Conservation (phyloP, 1,140 invertebrate species). For the Sycophaga agraensis region DNA sequence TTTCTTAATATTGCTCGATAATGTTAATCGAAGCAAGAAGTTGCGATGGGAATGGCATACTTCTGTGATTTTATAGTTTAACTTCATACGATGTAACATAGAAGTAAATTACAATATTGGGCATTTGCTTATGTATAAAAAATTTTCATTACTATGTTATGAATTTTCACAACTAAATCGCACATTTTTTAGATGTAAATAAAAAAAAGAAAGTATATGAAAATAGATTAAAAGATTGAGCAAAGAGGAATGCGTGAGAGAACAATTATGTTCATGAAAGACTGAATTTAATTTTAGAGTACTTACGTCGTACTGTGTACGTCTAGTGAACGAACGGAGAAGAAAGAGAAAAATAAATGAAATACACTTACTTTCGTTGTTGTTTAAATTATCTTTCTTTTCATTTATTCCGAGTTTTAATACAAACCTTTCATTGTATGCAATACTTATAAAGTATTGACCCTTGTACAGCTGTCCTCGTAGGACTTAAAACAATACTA, state of each 20-base stretch:
- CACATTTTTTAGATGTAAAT: constrained; percentile 16
- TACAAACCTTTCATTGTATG: neutral
- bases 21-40: constrained; percentile 9
- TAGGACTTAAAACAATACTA: constrained; percentile 14
- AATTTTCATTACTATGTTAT: too few species aligned
- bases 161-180: constrained; percentile 9
- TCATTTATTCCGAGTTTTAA: neutral
- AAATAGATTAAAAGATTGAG: constrained; percentile 7
- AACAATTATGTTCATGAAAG: constrained; percentile 23
- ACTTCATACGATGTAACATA: neutral
- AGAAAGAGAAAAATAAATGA: constrained; percentile 8
- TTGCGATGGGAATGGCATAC: constrained; percentile 19
- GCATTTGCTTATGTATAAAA: constrained; percentile 2
- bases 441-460: neutral
- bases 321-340: constrained; percentile 18
- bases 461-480: too few species aligned
- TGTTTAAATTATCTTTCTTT: constrained; percentile 10
- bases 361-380: neutral
- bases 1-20: constrained; percentile 6
- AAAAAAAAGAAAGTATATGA: neutral
- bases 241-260: constrained; percentile 7
- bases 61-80: constrained; percentile 28
- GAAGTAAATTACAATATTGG: constrained; percentile 5
- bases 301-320: constrained; percentile 16
- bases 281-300: constrained; percentile 27